Conservation (phyloP, 2,797 vertebrate species). For the Neosalanx taihuensis region DNA sequence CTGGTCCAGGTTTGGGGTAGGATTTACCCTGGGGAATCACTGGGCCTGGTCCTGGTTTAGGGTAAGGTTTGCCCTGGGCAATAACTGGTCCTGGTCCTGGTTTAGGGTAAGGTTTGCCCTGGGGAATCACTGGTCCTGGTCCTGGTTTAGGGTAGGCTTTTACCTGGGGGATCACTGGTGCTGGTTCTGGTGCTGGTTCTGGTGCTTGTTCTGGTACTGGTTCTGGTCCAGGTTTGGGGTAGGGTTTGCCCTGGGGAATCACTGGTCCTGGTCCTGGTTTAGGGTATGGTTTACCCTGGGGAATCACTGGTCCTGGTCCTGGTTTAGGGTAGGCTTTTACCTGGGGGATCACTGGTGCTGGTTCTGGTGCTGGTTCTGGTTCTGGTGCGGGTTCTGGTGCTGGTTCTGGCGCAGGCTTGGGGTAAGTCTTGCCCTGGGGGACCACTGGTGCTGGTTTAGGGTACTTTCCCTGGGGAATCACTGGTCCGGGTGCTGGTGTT, state of each 20-base stretch:
- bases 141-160: background rate
- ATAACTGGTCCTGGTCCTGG: background rate
- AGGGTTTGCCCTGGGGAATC: conserved; percentile 55
- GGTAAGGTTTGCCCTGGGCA: background rate
- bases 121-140: conserved; percentile 21
- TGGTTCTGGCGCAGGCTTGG: conserved; percentile 21
- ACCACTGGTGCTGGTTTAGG: conserved; percentile 27
- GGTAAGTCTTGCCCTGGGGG: conserved; percentile 54
- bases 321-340: conserved; percentile 4
- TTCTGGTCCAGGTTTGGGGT: conserved; percentile 23
- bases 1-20: conserved; percentile 1
- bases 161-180: conserved; percentile 1
- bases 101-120: conserved; percentile 44
- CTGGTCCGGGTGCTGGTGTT: conserved; percentile 15
- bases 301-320: conserved; percentile 12
- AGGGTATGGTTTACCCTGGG: conserved; percentile 8
- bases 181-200: background rate
- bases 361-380: conserved; percentile 9
- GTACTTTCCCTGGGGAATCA: conserved; percentile 23
- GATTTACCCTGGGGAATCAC: conserved; percentile 6
- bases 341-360: background rate
- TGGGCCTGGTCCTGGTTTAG: background rate
- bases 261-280: conserved; percentile 1
- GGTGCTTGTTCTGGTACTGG: conserved; percentile 14
- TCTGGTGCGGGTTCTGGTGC: conserved; percentile 13